These are phyloP conservation scores for Paratrypauchen microcephalus DNA, from an alignment of 2,797 vertebrate species.

Conservation along the genomic window DNA sequence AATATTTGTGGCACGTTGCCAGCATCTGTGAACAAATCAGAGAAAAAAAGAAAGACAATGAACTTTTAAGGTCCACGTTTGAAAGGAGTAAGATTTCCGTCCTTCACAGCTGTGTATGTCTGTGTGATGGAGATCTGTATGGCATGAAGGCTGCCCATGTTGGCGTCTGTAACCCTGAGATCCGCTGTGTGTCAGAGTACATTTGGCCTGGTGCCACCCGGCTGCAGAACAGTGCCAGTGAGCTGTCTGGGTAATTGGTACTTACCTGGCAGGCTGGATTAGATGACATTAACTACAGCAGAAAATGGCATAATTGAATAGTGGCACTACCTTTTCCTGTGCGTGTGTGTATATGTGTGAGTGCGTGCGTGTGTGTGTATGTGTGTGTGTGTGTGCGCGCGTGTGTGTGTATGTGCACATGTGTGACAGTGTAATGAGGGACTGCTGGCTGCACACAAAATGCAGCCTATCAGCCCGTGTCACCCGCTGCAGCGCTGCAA, in stretches of 20 bases:
- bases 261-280: conserved; percentile 72
- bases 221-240: conserved; percentile 51
- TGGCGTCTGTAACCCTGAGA: conserved; percentile 30
- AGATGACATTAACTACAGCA: conserved; percentile 65
- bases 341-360: conserved; percentile 23
- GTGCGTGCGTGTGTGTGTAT: conserved; percentile 29
- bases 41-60: conserved; percentile 43
- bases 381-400: conserved; percentile 15
- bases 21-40: conserved; percentile 46
- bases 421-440: conserved; percentile 70
- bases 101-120: conserved; percentile 21
- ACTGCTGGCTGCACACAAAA: conserved; percentile 57
- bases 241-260: conserved; percentile 74
- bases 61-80: conserved; percentile 53
- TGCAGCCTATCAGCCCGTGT: conserved; percentile 67
- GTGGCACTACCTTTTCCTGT: conserved; percentile 30
- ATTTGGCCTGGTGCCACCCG: conserved; percentile 64
- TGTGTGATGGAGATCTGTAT: conserved; percentile 25
- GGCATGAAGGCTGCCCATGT: conserved; percentile 28
- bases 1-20: conserved; percentile 61
- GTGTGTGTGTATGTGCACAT: conserved; percentile 9
- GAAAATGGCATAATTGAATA: conserved; percentile 66
- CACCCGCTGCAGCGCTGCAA: conserved; percentile 53
- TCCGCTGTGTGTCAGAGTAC: conserved; percentile 31
- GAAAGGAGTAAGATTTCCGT: conserved; percentile 15